Conservation (phyloP, 2,888 invertebrate genomes). For the Stenodera caucasica region DNA sequence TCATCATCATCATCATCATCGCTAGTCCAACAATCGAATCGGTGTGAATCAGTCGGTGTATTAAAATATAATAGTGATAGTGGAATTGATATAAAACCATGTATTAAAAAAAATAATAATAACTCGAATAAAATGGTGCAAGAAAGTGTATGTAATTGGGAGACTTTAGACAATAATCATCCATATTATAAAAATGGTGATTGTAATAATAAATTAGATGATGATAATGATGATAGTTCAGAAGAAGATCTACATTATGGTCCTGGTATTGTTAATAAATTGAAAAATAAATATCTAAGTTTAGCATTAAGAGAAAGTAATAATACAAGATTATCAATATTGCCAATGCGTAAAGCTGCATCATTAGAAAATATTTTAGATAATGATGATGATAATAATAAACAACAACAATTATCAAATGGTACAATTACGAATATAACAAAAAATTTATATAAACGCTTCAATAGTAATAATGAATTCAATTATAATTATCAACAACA, state of each 20-base stretch:
- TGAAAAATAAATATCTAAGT: conserved; percentile 84
- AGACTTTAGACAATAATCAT: not conserved
- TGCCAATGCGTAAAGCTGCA: conserved; percentile 74
- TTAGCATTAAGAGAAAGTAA: conserved; percentile 74
- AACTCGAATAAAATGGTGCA: not conserved
- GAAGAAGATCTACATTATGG: conserved; percentile 86
- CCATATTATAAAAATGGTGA: not conserved
- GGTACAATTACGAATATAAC: conserved; percentile 39
- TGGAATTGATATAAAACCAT: not conserved
- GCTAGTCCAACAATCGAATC: conserved; percentile 45
- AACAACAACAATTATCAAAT: not conserved
- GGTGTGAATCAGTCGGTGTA: not conserved
- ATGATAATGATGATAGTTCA: conserved; percentile 58
- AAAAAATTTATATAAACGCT: conserved; percentile 22
- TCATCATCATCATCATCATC: conserved; percentile 16
- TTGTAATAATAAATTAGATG: not conserved
- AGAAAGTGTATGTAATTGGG: not conserved
- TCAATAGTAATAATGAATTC: not conserved
- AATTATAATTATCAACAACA: conserved; percentile 15
- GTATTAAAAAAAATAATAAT: not conserved
- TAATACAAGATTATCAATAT: conserved; percentile 68
- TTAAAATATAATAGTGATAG: not conserved
- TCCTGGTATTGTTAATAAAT: conserved; percentile 86
- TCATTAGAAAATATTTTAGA: conserved; percentile 84
- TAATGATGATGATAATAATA: conserved; percentile 30